phyloP scores from a whole-genome alignment of 2,797 vertebrate genomes.

The Megalops cyprinoides region DNA sequence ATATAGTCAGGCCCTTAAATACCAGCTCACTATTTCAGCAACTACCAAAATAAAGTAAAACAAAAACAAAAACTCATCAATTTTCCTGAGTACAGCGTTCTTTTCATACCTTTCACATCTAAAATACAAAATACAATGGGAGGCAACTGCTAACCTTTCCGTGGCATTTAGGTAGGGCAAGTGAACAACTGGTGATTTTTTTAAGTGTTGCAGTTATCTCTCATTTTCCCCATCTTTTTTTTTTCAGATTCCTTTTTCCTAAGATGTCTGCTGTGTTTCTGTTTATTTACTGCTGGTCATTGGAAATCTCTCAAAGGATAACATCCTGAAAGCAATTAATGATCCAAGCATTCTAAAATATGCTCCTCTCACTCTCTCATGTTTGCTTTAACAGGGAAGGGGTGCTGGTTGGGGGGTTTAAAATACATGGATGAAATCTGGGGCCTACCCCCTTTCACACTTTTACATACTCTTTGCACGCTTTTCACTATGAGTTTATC shows the following conservation, averaged over 20 bases:
- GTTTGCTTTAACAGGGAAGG: constrained; percentile 77
- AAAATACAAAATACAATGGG: background rate
- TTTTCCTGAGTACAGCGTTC: too few relatives aligned
- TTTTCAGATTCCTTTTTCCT: constrained; percentile 28
- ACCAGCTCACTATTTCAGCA: too few relatives aligned
- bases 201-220: too few relatives aligned
- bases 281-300: constrained; percentile 52
- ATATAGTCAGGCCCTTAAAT: background rate
- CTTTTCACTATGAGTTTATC: constrained; percentile 66
- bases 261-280: constrained; percentile 32
- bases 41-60: too few relatives aligned
- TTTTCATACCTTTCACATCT: background rate
- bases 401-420: background rate
- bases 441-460: constrained; percentile 61
- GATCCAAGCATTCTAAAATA: constrained; percentile 55
- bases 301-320: constrained; percentile 60
- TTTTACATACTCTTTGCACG: constrained; percentile 54
- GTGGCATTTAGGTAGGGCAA: background rate
- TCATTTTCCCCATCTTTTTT: background rate
- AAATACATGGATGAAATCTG: constrained; percentile 13
- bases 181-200: too few relatives aligned
- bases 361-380: constrained; percentile 48
- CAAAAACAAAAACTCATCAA: too few relatives aligned
- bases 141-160: background rate
- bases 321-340: constrained; percentile 61